Conservation (phyloP, 2,113 vertebrate species). For the Hemiprocne comata region DNA sequence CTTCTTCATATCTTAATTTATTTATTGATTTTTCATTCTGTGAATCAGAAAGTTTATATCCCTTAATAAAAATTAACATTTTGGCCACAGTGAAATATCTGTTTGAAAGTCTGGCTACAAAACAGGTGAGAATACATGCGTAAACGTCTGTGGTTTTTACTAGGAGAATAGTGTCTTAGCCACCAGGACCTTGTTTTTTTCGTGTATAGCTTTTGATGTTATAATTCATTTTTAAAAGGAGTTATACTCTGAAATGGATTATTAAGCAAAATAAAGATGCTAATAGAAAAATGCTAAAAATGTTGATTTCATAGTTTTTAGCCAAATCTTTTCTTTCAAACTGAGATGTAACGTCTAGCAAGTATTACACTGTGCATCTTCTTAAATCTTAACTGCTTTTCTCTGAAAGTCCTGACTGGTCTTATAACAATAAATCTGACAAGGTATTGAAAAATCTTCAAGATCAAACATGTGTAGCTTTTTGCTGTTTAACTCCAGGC, state of each 20-base stretch:
- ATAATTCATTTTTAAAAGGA: neutral
- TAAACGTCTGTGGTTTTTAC: neutral
- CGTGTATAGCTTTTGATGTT: neutral
- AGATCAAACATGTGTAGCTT: neutral
- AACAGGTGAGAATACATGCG: neutral
- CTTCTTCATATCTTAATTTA: neutral
- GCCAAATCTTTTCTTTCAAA: neutral
- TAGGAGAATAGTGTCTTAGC: neutral
- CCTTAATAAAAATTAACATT: neutral
- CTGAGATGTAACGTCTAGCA: neutral
- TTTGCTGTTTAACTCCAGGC: neutral
- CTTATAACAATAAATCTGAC: neutral
- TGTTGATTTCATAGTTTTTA: neutral
- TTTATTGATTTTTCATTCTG: neutral
- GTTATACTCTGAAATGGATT: neutral
- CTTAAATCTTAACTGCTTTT: neutral
- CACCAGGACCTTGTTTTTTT: neutral
- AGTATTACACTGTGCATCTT: neutral
- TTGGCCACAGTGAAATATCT: neutral
- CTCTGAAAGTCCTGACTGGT: neutral
- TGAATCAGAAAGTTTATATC: neutral
- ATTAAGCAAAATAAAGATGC: neutral
- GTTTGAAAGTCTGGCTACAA: neutral
- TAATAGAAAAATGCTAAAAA: neutral
- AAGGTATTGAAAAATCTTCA: neutral